These are phyloP conservation scores for Dilophus febrilis DNA, from an alignment of 2,888 invertebrate genomes.

Conservation along the genomic window DNA sequence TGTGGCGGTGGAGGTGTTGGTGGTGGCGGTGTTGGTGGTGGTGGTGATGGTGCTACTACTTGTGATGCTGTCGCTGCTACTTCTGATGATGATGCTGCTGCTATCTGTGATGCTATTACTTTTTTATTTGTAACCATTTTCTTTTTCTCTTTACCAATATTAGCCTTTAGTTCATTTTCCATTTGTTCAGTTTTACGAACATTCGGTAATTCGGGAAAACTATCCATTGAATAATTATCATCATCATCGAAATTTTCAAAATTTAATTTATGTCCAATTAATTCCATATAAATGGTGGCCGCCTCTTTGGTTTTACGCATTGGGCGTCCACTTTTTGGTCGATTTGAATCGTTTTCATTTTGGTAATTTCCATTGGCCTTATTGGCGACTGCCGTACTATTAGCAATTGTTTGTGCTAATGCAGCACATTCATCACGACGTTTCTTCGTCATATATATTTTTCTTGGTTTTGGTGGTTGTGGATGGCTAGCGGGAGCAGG, in stretches of 20 bases:
- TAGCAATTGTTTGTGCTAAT: conserved; percentile 11
- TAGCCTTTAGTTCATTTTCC: conserved; percentile 39
- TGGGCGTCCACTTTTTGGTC: conserved; percentile 27
- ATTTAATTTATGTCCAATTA: conserved; percentile 49
- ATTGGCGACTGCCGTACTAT: no score
- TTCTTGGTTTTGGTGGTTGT: neutral
- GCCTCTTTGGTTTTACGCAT: conserved; percentile 58
- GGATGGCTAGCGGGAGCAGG: no score
- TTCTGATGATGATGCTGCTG: no score
- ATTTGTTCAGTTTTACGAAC: conserved; percentile 41
- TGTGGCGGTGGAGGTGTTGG: no score
- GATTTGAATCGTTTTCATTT: conserved; percentile 8
- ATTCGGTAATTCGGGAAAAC: conserved; percentile 49
- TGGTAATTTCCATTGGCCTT: no score
- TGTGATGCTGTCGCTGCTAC: no score
- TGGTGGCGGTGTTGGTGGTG: no score
- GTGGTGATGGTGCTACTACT: no score
- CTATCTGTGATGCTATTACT: conserved; percentile 11
- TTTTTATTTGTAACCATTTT: no score
- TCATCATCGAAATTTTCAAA: conserved; percentile 43
- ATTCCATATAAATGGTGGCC: conserved; percentile 56
- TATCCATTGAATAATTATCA: conserved; percentile 44
- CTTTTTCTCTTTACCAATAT: conserved; percentile 13
- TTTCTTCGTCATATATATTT: conserved; percentile 3
- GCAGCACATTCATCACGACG: conserved; percentile 6